Base-by-base conservation (phyloP, 2,113 vertebrate genomes). In the Scalopus aquaticus region DNA sequence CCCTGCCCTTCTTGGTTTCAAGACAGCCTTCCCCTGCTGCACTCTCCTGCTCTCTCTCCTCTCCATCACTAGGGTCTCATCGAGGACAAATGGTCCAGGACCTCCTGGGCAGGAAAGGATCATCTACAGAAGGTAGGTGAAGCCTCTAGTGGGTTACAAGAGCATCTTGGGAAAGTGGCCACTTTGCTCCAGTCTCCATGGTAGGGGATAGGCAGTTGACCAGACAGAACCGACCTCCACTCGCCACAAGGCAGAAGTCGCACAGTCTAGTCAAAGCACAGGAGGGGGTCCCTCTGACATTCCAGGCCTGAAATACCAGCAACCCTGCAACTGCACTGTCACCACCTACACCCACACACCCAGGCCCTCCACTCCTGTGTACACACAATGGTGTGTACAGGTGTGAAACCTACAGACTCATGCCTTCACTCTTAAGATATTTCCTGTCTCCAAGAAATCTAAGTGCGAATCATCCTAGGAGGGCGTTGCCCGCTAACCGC, bases 61-160 rank as follows among this genome's bases (percentile, higher is more conserved):
- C 93, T 88, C 30, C 30, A 30, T 51, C 10, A 28, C 19, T 54
- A 99, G 98, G 97, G 69, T 97, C 98, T 84, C 98, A 98, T 95
- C 15, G 97, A 97, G 64, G 97, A 98, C 49, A 85, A 42, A 54
- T 11, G 56, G 98, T 97, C 87, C 97, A 98, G 70, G 98, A 98
- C 60, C 98, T 98, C 49, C 98, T 98, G 98, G 98, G 98, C 78
- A 44, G 3, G 6, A 79, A 4, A 64, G 98, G 98, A 80, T 70
- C 97, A 44, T 96, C 97, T 49, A 97, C 74, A 15, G 96, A 94
- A 92, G 98, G 98, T 98, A 94, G 90, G 93, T 16, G 8, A 67
- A 19, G 58, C 28, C 39, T 56, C 39, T 37, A 1, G 39, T 24
- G 37, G 64, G 16, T 3, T 8, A 9, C 46, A n/a, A 69, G 58